phyloP scores from a whole-genome alignment of 2,888 invertebrate genomes.

The Microplitis deprimator region DNA sequence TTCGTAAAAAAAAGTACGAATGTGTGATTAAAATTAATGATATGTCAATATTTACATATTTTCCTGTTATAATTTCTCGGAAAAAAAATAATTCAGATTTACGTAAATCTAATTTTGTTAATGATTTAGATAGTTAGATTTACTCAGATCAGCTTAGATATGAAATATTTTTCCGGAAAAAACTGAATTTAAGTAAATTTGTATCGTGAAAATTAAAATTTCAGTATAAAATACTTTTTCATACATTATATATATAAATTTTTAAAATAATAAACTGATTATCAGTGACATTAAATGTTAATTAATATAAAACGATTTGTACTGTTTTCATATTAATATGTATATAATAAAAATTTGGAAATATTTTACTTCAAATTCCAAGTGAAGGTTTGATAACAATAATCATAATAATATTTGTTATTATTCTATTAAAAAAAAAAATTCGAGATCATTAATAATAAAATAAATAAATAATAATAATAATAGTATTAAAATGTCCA shows the following conservation, averaged over 20 bases:
- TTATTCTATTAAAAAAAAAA: not conserved
- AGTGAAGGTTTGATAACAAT: not conserved
- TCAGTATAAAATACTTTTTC: not conserved
- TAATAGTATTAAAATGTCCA: slow-evolving; percentile 64
- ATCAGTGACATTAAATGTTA: not conserved
- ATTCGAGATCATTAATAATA: slow-evolving; percentile 11
- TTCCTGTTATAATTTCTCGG: not conserved
- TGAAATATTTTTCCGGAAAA: not conserved
- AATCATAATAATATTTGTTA: not conserved
- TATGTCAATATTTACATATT: slow-evolving; percentile 28
- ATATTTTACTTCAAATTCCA: not conserved
- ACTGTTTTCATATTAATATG: slow-evolving; percentile 18
- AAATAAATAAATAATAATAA: not conserved
- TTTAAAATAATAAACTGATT: not conserved
- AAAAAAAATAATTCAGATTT: not conserved
- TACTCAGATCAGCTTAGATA: too few relatives aligned
- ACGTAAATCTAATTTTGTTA: not conserved
- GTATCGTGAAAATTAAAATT: not conserved
- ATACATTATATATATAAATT: not conserved
- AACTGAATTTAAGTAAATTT: not conserved
- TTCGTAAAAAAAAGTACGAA: slow-evolving; percentile 13
- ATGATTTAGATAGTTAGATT: too few relatives aligned
- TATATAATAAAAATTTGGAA: not conserved
- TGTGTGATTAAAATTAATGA: not conserved
- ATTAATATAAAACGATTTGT: slow-evolving; percentile 13